Base-by-base conservation (phyloP, 1,140 invertebrate genomes). In the Scaptomyza pallida region DNA sequence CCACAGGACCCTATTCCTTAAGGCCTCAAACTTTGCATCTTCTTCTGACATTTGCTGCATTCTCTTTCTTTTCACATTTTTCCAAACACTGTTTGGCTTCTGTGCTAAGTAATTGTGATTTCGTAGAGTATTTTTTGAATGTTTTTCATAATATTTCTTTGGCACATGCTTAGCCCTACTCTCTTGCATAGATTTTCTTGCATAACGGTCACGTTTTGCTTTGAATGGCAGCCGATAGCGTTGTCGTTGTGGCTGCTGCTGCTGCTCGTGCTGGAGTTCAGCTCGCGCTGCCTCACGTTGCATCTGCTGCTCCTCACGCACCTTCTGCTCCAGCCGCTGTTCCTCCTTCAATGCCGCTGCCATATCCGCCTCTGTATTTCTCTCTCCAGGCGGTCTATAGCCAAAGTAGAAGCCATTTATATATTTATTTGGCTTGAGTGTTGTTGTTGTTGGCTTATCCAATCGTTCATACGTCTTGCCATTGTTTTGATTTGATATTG, bases 361-460 rank as follows among this genome's bases (percentile, higher is more conserved):
- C 30, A 68, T 37, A 10, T 50, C 51, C 6, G 41, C 9, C 6
- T 51, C 9, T 9, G 19, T 67, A 12, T 70, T 68, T 2, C 5
- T 8, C 5, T 60, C 5, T 5, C 37, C 63, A 6, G 61, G 37
- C 6, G 65, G 52, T 4, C 50, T 57, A 1, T 74, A 51, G 1
- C 81, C 81, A 47, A 85, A 86, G 12, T 57, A 63, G 26, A 81
- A 85, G 0, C 30, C 6, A 1, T n/a, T 16, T 47, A 19, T 43
- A 10, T 44, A 10, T 0, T 43, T 41, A 3, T 12, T 17, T 9
- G 43, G 19, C 12, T 15, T 15, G 0, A 6, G 35, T 0, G 16
- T 19, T 30, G 41, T 5, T 5, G 13, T 1, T 1, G 3, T 9
- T 0, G 30, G 50, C 10, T 26, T 55, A 0, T 71, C 61, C 9